These are phyloP conservation scores for Orthonychiurus folsomi DNA, from an alignment of 2,888 invertebrate species.

Conservation along the genomic window DNA sequence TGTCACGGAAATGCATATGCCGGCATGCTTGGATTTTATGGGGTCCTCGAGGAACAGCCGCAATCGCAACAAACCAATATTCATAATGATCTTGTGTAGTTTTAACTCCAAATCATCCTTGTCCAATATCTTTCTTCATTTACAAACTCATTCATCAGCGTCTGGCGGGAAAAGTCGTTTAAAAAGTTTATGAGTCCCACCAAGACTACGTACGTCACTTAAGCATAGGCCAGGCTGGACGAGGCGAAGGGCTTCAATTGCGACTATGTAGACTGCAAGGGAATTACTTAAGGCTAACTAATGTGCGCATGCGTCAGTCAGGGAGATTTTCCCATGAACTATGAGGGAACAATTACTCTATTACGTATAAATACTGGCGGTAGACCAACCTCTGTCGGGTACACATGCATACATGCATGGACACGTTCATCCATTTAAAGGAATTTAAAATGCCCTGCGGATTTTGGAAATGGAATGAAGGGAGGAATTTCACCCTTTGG, in stretches of 20 bases:
- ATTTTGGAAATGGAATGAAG: too few relatives aligned
- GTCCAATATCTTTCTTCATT: constrained; percentile 1
- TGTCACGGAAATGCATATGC: background rate
- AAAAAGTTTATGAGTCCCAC: too few relatives aligned
- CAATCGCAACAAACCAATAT: background rate
- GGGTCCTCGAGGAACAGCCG: too few relatives aligned
- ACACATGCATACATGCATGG: background rate
- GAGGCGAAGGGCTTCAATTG: too few relatives aligned
- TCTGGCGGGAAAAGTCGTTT: too few relatives aligned
- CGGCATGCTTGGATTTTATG: background rate
- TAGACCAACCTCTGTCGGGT: too few relatives aligned
- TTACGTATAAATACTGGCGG: too few relatives aligned
- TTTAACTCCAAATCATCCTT: background rate
- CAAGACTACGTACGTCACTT: too few relatives aligned
- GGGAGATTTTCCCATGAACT: background rate
- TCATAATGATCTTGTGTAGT: background rate
- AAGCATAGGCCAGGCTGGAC: too few relatives aligned
- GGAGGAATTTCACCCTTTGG: too few relatives aligned
- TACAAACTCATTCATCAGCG: background rate
- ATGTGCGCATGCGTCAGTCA: background rate
- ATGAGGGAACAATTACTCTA: background rate
- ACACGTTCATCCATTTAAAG: background rate
- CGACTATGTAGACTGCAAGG: too few relatives aligned
- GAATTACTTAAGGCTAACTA: background rate
- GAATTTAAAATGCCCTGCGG: background rate